phyloP scores from a whole-genome alignment of 92 coral and sea anemone species.

The Porites evermanni region DNA sequence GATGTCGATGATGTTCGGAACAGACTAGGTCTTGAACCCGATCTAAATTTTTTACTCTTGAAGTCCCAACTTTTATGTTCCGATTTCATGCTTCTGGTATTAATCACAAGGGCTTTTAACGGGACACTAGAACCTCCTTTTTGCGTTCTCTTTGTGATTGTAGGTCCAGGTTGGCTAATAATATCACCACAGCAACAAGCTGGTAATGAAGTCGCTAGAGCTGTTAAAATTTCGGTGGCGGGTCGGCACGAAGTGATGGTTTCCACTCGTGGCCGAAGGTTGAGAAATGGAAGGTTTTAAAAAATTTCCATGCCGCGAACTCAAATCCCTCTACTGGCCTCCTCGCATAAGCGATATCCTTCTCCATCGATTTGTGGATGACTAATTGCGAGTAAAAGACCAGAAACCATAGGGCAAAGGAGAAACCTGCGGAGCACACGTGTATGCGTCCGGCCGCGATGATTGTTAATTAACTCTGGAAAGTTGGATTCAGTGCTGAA shows the following conservation, averaged over 20 bases:
- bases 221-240: constrained; percentile 12
- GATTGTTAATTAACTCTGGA: no score
- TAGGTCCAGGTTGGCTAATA: constrained; percentile 56
- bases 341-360: neutral
- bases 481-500: no score
- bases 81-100: constrained; percentile 28
- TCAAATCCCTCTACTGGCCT: constrained; percentile 19
- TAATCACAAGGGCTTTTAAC: constrained; percentile 21
- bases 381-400: neutral
- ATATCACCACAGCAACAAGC: constrained; percentile 51
- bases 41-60: constrained; percentile 11
- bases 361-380: constrained; percentile 1
- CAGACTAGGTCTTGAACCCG: constrained; percentile 22
- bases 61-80: constrained; percentile 20
- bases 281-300: constrained; percentile 5
- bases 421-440: constrained; percentile 7
- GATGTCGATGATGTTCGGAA: constrained; percentile 9
- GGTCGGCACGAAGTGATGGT: neutral
- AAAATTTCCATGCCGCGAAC: constrained; percentile 1
- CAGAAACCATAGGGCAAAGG: constrained; percentile 2
- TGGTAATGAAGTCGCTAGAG: constrained; percentile 23
- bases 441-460: neutral
- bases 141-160: constrained; percentile 4
- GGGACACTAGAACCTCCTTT: constrained; percentile 10
- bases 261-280: neutral